Percentiles rank a stretch among this genome's conserved stretches.
Conservation (phyloP, 2,888 invertebrate species). For the Drosophila niveifrons region DNA sequence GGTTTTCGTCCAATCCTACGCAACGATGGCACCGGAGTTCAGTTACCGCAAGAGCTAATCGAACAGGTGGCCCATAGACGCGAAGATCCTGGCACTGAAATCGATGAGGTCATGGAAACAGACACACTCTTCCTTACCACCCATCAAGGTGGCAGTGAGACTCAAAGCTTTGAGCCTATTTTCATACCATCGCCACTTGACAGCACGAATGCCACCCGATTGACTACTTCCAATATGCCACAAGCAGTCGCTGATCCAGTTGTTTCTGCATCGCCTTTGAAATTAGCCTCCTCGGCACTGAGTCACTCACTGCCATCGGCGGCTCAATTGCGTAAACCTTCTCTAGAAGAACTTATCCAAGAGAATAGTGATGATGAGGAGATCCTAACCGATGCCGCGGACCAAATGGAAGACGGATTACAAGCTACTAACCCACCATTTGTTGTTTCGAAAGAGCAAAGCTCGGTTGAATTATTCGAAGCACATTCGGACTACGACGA, state of each 20-base stretch:
- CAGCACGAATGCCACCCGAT: slow-evolving; percentile 86
- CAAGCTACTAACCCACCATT: slow-evolving; percentile 28
- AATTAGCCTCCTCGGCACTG: slow-evolving; percentile 59
- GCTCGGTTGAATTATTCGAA: slow-evolving; percentile 22
- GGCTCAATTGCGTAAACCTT: slow-evolving; percentile 85
- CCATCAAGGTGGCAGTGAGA: slow-evolving; percentile 85
- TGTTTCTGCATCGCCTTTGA: slow-evolving; percentile 46
- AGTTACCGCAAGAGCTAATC: slow-evolving; percentile 85
- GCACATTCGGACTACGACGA: slow-evolving; percentile 50
- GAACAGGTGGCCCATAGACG: slow-evolving; percentile 82
- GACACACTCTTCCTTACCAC: slow-evolving; percentile 85
- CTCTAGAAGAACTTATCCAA: slow-evolving; percentile 66
- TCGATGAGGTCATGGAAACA: slow-evolving; percentile 84
- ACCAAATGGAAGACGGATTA: slow-evolving; percentile 9
- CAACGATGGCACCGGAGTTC: slow-evolving; percentile 85
- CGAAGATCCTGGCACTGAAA: slow-evolving; percentile 84
- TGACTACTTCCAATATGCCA: slow-evolving; percentile 54
- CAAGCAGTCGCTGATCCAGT: slow-evolving; percentile 15
- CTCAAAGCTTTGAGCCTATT: slow-evolving; percentile 91
- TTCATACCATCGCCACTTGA: slow-evolving; percentile 92
- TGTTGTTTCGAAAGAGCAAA: slow-evolving; percentile 13
- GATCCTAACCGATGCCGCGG: slow-evolving; percentile 12
- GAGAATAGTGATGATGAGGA: slow-evolving; percentile 35
- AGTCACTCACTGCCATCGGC: slow-evolving; percentile 67
- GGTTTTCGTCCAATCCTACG: slow-evolving; percentile 92